phyloP scores from a whole-genome alignment of 2,797 vertebrate species.

The Crossoptilon crossoptilon region DNA sequence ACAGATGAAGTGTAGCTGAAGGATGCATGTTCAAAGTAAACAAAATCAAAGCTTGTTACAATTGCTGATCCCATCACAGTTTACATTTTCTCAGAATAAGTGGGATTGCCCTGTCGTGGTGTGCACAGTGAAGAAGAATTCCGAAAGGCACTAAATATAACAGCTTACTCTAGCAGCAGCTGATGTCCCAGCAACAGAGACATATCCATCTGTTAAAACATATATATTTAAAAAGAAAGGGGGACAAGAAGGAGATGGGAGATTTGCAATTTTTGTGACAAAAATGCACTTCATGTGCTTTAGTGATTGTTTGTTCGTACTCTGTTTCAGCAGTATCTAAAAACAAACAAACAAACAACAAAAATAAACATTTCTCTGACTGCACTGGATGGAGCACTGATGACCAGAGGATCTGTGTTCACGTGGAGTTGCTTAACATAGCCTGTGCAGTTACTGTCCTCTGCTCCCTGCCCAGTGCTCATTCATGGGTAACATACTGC shows the following conservation, averaged over 20 bases:
- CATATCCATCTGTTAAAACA: background rate
- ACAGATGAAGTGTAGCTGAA: background rate
- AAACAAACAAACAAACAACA: too few species aligned
- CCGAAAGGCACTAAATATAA: background rate
- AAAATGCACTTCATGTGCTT: background rate
- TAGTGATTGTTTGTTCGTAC: background rate
- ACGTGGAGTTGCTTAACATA: background rate
- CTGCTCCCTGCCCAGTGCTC: fast-evolving
- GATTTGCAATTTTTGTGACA: background rate
- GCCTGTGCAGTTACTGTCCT: background rate
- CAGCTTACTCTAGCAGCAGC: background rate
- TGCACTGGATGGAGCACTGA: background rate
- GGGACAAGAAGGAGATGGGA: background rate
- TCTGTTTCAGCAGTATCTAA: background rate
- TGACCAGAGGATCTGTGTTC: background rate
- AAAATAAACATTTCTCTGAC: background rate
- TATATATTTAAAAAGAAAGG: background rate
- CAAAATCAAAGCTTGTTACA: background rate
- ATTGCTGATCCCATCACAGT: background rate
- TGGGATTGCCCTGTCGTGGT: background rate
- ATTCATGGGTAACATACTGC: background rate
- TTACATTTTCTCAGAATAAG: background rate
- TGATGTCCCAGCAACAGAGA: background rate
- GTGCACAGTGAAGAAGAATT: background rate
- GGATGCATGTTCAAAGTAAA: background rate